Percentiles rank a stretch among this genome's conserved stretches.
phyloP scores from a whole-genome alignment of 2,888 invertebrate species.

The Hartigia nigra region DNA sequence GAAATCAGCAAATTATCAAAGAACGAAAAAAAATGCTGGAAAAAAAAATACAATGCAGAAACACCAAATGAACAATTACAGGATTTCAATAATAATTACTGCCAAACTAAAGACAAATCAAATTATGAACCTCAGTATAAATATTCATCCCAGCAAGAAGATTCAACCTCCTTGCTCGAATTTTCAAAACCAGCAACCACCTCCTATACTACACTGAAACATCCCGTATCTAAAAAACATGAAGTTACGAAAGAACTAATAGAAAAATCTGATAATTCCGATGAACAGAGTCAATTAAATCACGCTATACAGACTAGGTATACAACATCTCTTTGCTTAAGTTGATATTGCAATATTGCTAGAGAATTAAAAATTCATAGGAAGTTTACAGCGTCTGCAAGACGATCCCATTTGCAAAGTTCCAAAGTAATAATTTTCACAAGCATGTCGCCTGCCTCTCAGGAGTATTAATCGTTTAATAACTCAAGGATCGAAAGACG shows the following conservation, averaged over 20 bases:
- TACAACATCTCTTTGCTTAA: background rate
- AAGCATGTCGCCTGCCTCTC: background rate
- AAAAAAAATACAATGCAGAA: conserved; percentile 11
- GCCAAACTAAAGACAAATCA: background rate
- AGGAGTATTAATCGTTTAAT: background rate
- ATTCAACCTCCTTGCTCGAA: background rate
- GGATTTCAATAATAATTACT: conserved; percentile 4
- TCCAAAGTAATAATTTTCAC: background rate
- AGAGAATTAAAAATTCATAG: background rate
- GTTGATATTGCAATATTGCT: background rate
- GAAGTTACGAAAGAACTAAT: background rate
- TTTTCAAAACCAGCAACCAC: conserved; percentile 8
- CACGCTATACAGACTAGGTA: background rate
- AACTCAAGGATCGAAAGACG: background rate
- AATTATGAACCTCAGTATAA: background rate
- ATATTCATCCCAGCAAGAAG: background rate
- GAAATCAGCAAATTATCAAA: conserved; percentile 15
- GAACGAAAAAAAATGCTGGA: conserved; percentile 18
- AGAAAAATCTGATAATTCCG: background rate
- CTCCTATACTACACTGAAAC: conserved; percentile 2
- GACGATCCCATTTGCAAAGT: background rate
- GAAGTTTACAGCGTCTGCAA: background rate
- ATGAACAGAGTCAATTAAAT: background rate
- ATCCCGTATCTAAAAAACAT: conserved; percentile 4
- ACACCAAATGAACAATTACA: conserved; percentile 3